Percentiles rank a stretch among this genome's conserved stretches.
These are phyloP conservation scores for Perdix hodgsoniae DNA, from an alignment of 2,797 vertebrate species.

Conservation along the genomic window DNA sequence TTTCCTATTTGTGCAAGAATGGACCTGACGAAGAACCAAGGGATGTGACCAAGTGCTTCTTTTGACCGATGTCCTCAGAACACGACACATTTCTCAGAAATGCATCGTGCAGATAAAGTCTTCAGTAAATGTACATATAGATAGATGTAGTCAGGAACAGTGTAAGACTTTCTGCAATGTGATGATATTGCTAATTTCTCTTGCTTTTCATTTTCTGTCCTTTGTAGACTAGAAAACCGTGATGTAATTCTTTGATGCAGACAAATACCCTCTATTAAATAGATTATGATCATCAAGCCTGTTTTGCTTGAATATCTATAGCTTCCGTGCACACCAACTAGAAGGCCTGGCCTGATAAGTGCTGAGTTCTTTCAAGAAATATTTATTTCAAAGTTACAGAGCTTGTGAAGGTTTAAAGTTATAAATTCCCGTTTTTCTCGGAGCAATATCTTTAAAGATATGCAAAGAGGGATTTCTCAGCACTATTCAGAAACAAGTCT, in stretches of 20 bases:
- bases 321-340: not conserved
- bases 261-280: not conserved
- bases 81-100: not conserved
- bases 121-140: not conserved
- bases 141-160: not conserved
- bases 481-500: slow-evolving; percentile 20
- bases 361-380: slow-evolving; percentile 1
- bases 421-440: slow-evolving; percentile 47
- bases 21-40: not conserved
- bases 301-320: not conserved
- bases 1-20: not conserved
- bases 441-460: slow-evolving; percentile 53
- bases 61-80: not conserved
- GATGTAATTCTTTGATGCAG: not conserved
- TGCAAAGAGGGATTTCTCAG: slow-evolving; percentile 58
- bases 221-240: not conserved
- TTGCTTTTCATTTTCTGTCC: not conserved
- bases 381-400: slow-evolving; percentile 40
- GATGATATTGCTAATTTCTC: not conserved
- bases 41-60: fast-evolving
- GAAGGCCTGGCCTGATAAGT: not conserved
- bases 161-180: not conserved
- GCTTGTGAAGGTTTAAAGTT: slow-evolving; percentile 29
- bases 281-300: not conserved
- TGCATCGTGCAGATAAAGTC: not conserved